These are phyloP conservation scores for Eurosta solidaginis DNA, from an alignment of 1,140 invertebrate genomes.

Conservation along the genomic window DNA sequence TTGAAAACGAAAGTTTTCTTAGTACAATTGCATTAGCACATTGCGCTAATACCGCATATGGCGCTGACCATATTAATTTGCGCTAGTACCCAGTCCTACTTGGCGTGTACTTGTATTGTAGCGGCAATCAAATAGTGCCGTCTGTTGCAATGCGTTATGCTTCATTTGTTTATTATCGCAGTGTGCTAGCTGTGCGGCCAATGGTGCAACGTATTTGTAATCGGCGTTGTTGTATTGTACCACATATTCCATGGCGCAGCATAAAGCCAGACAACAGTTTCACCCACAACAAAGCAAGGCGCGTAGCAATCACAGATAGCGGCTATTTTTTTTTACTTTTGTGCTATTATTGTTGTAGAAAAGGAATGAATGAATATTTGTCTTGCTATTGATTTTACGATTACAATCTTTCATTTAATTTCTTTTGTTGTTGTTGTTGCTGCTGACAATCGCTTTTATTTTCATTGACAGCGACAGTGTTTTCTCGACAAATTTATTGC, in stretches of 20 bases:
- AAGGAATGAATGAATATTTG: background rate
- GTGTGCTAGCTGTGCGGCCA: background rate
- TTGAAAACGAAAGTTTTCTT: too few species aligned
- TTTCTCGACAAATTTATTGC: constrained; percentile 23
- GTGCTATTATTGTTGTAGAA: background rate
- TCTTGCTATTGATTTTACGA: constrained; percentile 22
- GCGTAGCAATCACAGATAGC: constrained; percentile 1
- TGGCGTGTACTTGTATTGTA: background rate
- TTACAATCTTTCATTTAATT: background rate
- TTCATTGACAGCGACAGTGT: constrained; percentile 1
- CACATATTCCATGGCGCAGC: background rate
- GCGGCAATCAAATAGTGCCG: background rate
- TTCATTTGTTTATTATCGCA: background rate
- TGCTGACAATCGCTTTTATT: background rate
- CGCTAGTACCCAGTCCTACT: too few species aligned
- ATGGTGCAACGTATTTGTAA: background rate
- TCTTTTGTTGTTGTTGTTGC: background rate
- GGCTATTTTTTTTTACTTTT: background rate
- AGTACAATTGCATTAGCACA: too few species aligned
- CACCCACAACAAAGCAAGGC: constrained; percentile 19
- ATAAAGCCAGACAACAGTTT: constrained; percentile 4
- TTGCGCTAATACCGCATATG: too few species aligned
- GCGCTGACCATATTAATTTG: too few species aligned
- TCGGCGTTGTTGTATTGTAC: background rate
- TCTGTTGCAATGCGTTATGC: background rate